A percentile compares a stretch with the other conserved stretches of the same genome.
These are phyloP conservation scores for Erinaceus europaeus DNA, from an alignment of 2,113 vertebrate genomes.

Conservation along the genomic window DNA sequence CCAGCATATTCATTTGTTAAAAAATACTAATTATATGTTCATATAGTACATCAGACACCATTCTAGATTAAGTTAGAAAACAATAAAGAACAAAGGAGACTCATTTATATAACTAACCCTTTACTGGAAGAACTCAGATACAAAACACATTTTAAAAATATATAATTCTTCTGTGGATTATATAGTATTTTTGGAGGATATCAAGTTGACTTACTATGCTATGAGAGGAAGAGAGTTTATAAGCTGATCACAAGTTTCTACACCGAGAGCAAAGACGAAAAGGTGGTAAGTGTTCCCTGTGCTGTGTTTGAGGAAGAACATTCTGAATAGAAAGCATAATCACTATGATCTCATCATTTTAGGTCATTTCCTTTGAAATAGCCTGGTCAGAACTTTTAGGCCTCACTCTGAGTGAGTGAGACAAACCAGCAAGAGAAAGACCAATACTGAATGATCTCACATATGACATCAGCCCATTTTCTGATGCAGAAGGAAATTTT, in stretches of 20 bases:
- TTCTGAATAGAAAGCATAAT: neutral
- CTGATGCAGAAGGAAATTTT: neutral
- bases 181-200: neutral
- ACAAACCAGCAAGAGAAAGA: neutral
- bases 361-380: neutral
- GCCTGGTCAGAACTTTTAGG: neutral
- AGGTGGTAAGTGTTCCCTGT: neutral
- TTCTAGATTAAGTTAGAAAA: neutral
- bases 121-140: neutral
- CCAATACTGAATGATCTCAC: neutral
- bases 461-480: neutral
- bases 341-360: neutral
- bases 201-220: neutral
- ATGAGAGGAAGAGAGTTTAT: neutral
- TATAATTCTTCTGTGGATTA: neutral
- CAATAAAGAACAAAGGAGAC: neutral
- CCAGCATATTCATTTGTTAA: neutral
- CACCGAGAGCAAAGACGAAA: neutral
- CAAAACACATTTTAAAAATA: neutral
- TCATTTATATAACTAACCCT: neutral
- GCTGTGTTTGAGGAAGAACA: neutral
- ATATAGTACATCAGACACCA: neutral
- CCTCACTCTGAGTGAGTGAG: neutral
- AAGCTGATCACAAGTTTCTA: neutral
- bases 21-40: neutral